Conservation (phyloP, 2,113 vertebrate genomes). For the Strix aluco region DNA sequence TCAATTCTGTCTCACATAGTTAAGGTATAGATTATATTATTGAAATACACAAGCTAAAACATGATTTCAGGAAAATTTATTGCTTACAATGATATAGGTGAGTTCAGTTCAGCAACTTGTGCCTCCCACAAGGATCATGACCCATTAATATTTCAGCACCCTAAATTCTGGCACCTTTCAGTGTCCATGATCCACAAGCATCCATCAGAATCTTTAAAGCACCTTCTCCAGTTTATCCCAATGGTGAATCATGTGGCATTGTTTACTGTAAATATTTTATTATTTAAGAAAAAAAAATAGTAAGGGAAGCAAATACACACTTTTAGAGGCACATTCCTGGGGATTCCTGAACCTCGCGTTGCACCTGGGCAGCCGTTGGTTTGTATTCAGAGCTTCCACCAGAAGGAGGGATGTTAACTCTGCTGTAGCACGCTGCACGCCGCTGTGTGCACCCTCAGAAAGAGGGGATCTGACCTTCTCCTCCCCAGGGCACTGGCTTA, state of each 20-base stretch:
- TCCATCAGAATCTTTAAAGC: neutral
- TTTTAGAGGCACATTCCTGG: neutral
- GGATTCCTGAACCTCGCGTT: neutral
- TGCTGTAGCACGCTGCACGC: fast-evolving
- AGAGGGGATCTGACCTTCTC: neutral
- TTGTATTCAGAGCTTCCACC: neutral
- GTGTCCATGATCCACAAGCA: neutral
- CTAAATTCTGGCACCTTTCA: neutral
- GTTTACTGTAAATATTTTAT: neutral
- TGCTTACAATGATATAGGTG: neutral
- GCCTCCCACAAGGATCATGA: neutral
- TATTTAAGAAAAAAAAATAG: neutral
- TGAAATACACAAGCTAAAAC: neutral
- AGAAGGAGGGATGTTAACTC: neutral
- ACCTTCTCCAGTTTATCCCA: neutral
- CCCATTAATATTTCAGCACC: neutral
- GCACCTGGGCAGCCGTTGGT: neutral
- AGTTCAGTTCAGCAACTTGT: neutral
- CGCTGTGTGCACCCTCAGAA: neutral
- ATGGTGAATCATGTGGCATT: neutral
- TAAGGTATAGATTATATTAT: neutral
- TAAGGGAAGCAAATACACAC: neutral
- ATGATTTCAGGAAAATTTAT: neutral
- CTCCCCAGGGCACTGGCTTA: neutral
- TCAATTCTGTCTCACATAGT: neutral